Evolutionary conservation across 2,888 invertebrate species (phyloP).

Genomic region (Drosophila paracracens): DNA sequence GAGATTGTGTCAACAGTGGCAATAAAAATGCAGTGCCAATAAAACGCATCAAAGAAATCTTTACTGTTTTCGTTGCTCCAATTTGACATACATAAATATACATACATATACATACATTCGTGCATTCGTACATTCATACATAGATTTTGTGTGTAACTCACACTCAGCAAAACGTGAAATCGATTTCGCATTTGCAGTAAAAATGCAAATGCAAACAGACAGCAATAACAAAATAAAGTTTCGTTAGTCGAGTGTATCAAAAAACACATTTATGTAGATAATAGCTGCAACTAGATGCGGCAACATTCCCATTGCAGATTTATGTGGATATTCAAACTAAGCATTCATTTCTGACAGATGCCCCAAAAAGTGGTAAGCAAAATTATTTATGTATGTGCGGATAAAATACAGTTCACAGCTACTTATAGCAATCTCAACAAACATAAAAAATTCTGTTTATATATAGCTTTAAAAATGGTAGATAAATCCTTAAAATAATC

Average conservation of each 20-base stretch:
- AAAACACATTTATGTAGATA: slow-evolving; percentile 13
- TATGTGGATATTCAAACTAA: slow-evolving; percentile 8
- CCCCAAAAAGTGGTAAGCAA: not conserved
- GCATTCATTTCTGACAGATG: not conserved
- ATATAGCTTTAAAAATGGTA: not conserved
- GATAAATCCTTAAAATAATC: not conserved
- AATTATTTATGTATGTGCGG: not conserved
- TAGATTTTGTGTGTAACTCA: slow-evolving; percentile 16
- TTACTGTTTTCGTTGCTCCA: slow-evolving; percentile 21
- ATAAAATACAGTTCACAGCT: not conserved
- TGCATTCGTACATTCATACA: slow-evolving; percentile 30
- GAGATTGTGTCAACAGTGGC: slow-evolving; percentile 34
- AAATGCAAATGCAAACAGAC: slow-evolving; percentile 62
- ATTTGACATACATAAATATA: slow-evolving; percentile 7
- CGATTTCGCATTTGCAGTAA: slow-evolving; percentile 64
- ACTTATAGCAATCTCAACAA: not conserved
- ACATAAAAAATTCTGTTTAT: not conserved
- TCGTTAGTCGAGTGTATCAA: slow-evolving; percentile 47
- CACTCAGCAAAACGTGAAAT: slow-evolving; percentile 44
- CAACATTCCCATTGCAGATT: slow-evolving; percentile 11
- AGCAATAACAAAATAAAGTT: slow-evolving; percentile 30
- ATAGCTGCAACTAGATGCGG: slow-evolving; percentile 23
- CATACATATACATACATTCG: not conserved
- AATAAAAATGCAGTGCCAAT: slow-evolving; percentile 40
- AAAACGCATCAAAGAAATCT: slow-evolving; percentile 47